Evolutionary conservation across 2,797 vertebrate species (phyloP).

Genomic region (Syndactyla subalaris): DNA sequence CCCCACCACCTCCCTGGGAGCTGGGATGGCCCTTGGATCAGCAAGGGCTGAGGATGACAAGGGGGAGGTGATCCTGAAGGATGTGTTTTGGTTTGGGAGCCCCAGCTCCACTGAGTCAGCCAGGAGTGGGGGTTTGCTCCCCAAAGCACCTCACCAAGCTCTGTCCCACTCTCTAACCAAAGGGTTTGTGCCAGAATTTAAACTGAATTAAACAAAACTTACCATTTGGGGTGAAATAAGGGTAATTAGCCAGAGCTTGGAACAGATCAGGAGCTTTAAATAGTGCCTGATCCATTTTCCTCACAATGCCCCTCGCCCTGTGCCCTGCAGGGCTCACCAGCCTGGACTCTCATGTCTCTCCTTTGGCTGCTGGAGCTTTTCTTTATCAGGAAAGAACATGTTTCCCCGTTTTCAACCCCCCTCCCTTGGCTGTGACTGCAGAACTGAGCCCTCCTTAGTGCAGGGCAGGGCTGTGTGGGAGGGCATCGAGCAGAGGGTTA

Average conservation of each 20-base stretch:
- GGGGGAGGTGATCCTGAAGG: accelerated
- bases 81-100: neutral
- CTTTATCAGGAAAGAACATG: accelerated
- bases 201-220: neutral
- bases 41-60: accelerated
- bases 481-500: neutral
- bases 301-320: too few relatives aligned
- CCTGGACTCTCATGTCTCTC: neutral
- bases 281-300: neutral
- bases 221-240: neutral
- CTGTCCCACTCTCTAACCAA: neutral
- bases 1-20: accelerated
- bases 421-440: accelerated
- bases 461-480: neutral
- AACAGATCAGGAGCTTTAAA: neutral
- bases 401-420: neutral
- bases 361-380: neutral
- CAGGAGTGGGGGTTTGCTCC: accelerated
- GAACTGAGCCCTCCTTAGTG: accelerated
- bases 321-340: neutral
- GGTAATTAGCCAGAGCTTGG: neutral
- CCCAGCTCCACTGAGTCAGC: neutral
- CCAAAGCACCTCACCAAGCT: accelerated
- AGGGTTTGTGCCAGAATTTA: neutral
- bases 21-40: accelerated